These are phyloP conservation scores for Catharus minimus DNA, from an alignment of 2,113 vertebrate species.

Conservation along the genomic window DNA sequence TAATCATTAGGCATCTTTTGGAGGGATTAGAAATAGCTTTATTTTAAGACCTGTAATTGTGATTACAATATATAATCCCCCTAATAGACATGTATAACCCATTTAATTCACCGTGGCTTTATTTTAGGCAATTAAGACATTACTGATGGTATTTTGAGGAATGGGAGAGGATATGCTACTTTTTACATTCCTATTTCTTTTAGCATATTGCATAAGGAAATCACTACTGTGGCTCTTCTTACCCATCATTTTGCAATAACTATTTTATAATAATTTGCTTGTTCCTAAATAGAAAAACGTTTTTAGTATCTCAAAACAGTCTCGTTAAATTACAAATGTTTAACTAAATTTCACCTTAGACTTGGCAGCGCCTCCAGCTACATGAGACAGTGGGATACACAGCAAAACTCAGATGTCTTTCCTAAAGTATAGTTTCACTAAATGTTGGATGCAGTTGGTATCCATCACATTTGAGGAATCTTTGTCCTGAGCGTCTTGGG, in stretches of 20 bases:
- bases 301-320: background rate
- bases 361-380: background rate
- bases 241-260: background rate
- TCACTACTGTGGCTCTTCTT: background rate
- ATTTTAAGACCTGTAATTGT: slow-evolving; percentile 64
- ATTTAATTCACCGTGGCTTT: slow-evolving; percentile 27
- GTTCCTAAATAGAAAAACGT: background rate
- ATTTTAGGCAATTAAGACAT: slow-evolving; percentile 44
- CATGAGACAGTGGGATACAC: background rate
- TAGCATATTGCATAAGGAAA: background rate
- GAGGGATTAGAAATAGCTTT: slow-evolving; percentile 56
- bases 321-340: background rate
- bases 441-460: background rate
- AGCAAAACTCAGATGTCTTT: background rate
- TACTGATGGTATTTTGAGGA: slow-evolving; percentile 34
- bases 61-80: slow-evolving; percentile 52
- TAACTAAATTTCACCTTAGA: background rate
- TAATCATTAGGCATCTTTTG: slow-evolving; percentile 65
- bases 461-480: background rate
- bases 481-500: background rate
- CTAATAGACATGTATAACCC: slow-evolving; percentile 3
- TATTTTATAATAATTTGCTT: background rate
- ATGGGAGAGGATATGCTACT: background rate
- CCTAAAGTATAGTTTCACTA: background rate
- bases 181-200: background rate